These are phyloP conservation scores for Buceros bicornis DNA, from an alignment of 2,797 vertebrate species.

Conservation along the genomic window DNA sequence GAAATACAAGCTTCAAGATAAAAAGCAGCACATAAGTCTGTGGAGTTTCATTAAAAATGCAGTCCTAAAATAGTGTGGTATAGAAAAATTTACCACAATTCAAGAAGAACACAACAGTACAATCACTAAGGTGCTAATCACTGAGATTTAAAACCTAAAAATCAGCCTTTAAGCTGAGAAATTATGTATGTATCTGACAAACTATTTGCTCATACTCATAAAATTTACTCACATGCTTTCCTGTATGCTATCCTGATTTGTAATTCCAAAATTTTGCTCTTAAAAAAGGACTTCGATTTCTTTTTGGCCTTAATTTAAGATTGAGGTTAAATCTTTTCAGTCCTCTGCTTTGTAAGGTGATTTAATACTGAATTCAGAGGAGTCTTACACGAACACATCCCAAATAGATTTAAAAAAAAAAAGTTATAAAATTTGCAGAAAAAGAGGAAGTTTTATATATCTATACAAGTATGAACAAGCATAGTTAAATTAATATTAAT, in stretches of 20 bases:
- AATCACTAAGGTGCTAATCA: not conserved
- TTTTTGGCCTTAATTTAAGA: not conserved
- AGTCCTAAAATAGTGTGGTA: not conserved
- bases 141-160: not conserved
- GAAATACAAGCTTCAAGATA: not conserved
- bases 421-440: not conserved
- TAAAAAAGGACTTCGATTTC: not conserved
- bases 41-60: not conserved
- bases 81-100: not conserved
- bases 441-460: not conserved
- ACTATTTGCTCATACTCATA: not conserved
- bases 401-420: not conserved
- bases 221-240: not conserved
- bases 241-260: not conserved
- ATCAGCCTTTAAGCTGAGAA: not conserved
- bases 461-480: not conserved
- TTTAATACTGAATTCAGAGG: not conserved
- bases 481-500: not conserved
- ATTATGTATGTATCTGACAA: not conserved
- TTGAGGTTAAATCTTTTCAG: not conserved
- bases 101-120: not conserved
- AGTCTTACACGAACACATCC: rapidly evolving
- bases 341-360: not conserved
- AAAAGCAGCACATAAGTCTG: not conserved
- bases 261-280: not conserved